Percentiles rank a stretch among this genome's conserved stretches.
These are phyloP conservation scores for Crotalus viridis DNA, from an alignment of 2,113 vertebrate species.

Conservation along the genomic window DNA sequence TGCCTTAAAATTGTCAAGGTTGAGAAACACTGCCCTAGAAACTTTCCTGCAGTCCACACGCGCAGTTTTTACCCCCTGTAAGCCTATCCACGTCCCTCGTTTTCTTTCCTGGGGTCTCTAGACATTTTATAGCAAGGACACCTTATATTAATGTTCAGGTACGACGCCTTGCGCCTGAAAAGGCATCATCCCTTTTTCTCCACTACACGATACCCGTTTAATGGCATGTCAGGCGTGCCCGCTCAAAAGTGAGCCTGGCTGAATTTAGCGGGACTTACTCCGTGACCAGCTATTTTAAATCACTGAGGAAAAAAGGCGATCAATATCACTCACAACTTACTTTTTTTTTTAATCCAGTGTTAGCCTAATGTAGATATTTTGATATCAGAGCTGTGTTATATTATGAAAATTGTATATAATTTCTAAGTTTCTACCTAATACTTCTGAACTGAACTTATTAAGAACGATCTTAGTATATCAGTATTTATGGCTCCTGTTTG, in stretches of 20 bases:
- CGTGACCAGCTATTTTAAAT: not conserved
- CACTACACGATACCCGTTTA: not conserved
- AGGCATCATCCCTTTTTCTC: not conserved
- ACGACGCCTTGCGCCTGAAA: not conserved
- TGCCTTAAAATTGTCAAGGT: too few species aligned
- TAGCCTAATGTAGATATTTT: not conserved
- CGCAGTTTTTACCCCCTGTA: not conserved
- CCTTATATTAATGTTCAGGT: not conserved
- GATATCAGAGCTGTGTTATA: not conserved
- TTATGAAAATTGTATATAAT: not conserved
- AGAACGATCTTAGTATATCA: not conserved
- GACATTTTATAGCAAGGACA: not conserved
- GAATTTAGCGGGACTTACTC: not conserved
- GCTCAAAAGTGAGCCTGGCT: not conserved
- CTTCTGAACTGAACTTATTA: not conserved
- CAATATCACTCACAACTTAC: not conserved
- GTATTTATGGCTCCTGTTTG: not conserved
- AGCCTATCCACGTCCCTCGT: not conserved
- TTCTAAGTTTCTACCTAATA: not conserved
- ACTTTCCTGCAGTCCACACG: not conserved
- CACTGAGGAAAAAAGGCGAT: not conserved
- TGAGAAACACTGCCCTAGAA: not conserved
- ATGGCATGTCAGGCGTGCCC: not conserved
- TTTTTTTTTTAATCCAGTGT: not conserved
- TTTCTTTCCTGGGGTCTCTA: not conserved